Evolutionary conservation across 2,888 invertebrate genomes (phyloP), one percentile per base, ranked within the genome.

Genomic region (Sarcophaga caerulescens): DNA sequence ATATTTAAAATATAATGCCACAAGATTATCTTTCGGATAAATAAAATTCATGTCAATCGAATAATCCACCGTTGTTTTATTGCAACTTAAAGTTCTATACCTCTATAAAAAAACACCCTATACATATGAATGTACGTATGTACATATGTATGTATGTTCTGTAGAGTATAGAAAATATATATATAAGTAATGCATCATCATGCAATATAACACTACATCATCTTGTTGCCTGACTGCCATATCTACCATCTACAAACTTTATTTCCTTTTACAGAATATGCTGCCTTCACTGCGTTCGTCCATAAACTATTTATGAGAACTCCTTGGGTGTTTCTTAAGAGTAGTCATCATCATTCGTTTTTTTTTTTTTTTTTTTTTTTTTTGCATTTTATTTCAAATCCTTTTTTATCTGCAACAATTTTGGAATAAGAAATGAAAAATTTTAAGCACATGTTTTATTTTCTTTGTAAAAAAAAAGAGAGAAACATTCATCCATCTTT

Each of bases 321-420:
- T 81, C 23, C 75, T 78, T 78, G 62, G 60, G 68, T 76, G 25
- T 57, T 68, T 60, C 75, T 74, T 35, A 35, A 35, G 35, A 35
- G 35, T 6, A 35, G 35, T 35, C 35, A 35, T 35, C 35, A 35
- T 35, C 35, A 35, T 35, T 35, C 35, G 35, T 6, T 1, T 1
- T 8, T 35, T 1, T 8, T 35, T n/a, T n/a, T n/a, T 35, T 6
- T 25, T 35, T 35, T 35, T 35, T 1, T 8, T 10, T 10, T 35
- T 35, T 35, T 35, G 35, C 35, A 35, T 35, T 35, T 8, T 6
- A 35, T 35, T 35, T 35, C 35, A 35, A 35, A 35, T 35, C 35
- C 35, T 35, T 35, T 35, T 85, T 73, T 66, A 52, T 52, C 17
- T 52, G 52, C 44, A 66, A 57, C 21, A 60, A 57, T 44, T 47